Percentiles rank a stretch among this genome's conserved stretches.
These are phyloP conservation scores for Drosophila suboccidentalis DNA, from an alignment of 2,888 invertebrate species.

Conservation along the genomic window DNA sequence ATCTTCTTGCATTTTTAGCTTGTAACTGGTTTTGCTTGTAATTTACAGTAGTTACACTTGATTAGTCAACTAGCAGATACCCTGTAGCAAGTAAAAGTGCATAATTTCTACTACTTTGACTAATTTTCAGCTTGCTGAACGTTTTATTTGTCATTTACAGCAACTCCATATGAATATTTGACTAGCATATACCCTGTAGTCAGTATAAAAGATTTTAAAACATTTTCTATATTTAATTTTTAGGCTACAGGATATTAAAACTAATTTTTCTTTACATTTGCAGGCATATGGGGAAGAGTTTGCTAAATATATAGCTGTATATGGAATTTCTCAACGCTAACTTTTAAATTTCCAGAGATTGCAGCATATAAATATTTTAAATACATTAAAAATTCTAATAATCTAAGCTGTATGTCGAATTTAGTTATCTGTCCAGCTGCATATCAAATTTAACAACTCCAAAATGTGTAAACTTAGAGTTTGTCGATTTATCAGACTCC, in stretches of 20 bases:
- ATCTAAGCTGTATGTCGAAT: background rate
- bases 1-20: background rate
- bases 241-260: slow-evolving; percentile 29
- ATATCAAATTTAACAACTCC: background rate
- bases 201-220: too few relatives aligned
- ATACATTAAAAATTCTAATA: background rate
- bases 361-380: background rate
- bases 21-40: background rate
- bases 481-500: background rate
- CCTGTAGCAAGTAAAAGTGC: background rate
- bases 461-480: background rate
- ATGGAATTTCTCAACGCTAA: background rate
- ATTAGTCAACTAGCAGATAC: background rate
- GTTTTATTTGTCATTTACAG: background rate
- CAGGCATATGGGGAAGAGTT: background rate
- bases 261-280: background rate
- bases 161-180: background rate
- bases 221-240: background rate
- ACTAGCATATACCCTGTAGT: background rate
- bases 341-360: background rate
- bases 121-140: background rate
- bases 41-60: background rate
- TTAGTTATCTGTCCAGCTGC: background rate
- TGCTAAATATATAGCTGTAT: background rate
- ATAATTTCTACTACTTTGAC: too few relatives aligned